Conservation (phyloP, 2,113 vertebrate genomes). For the Cynocephalus volans region DNA sequence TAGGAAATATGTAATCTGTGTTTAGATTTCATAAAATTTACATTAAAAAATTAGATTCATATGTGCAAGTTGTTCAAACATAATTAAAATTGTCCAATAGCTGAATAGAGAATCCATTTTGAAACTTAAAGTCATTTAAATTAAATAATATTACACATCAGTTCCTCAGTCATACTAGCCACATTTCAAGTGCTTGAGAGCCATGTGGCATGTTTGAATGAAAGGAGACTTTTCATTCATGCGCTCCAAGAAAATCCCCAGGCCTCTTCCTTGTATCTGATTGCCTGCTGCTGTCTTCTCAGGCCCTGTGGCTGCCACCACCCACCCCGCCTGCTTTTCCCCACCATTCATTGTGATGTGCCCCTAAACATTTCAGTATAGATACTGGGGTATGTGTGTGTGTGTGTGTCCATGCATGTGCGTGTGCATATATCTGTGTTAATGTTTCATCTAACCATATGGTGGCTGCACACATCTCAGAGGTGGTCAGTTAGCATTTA, state of each 20-base stretch:
- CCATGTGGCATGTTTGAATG: neutral
- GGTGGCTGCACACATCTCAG: neutral
- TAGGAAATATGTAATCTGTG: neutral
- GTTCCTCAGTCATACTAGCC: neutral
- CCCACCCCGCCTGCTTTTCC: neutral
- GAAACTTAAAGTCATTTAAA: neutral
- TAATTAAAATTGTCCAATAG: neutral
- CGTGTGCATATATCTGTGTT: neutral
- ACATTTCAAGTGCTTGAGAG: neutral
- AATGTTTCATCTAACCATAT: neutral
- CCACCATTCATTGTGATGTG: neutral
- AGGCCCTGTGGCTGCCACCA: neutral
- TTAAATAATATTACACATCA: neutral
- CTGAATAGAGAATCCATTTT: neutral
- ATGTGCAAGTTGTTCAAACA: neutral
- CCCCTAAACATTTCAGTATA: neutral
- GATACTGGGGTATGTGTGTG: neutral
- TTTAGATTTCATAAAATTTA: neutral
- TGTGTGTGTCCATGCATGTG: neutral
- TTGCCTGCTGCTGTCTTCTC: neutral
- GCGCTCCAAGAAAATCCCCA: too few relatives aligned
- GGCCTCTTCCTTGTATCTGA: neutral
- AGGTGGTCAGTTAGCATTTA: neutral
- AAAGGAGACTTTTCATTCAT: neutral
- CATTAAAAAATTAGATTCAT: neutral